These are phyloP conservation scores for Ceyx margarethae DNA, from an alignment of 2,113 vertebrate species.

Conservation along the genomic window DNA sequence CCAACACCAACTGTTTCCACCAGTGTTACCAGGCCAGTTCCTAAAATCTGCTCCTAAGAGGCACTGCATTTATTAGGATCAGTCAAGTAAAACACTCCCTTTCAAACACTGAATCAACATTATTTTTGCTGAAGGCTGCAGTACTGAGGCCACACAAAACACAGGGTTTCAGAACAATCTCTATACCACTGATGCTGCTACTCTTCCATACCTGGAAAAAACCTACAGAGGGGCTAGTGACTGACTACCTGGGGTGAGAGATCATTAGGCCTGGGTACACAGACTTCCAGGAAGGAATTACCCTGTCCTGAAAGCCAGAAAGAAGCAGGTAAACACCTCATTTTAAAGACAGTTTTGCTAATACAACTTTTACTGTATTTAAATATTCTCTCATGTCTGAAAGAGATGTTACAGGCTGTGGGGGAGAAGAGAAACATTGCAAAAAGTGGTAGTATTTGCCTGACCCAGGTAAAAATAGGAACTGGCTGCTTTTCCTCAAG, in stretches of 20 bases:
- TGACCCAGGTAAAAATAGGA: slow-evolving; percentile 44
- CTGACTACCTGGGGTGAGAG: neutral
- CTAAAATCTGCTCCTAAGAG: neutral
- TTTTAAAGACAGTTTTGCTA: neutral
- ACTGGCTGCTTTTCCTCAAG: slow-evolving; percentile 34
- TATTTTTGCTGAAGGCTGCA: slow-evolving; percentile 2
- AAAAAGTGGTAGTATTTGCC: neutral
- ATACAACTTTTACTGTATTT: neutral
- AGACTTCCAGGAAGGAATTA: neutral
- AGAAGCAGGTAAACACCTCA: neutral
- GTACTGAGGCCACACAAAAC: neutral
- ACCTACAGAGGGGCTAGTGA: neutral
- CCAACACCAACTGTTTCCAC: neutral
- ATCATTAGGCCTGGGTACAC: neutral
- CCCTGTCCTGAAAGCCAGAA: neutral
- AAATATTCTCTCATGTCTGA: neutral
- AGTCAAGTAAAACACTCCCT: neutral
- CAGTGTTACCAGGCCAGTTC: neutral
- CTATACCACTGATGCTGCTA: neutral
- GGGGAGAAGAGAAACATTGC: neutral
- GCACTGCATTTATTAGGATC: neutral
- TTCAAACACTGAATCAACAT: neutral
- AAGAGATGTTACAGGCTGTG: neutral
- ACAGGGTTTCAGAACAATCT: neutral
- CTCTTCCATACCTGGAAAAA: neutral